A percentile compares a stretch with the other conserved stretches of the same genome.
phyloP scores from a whole-genome alignment of 2,113 vertebrate genomes.

The Halcyon malimbica region DNA sequence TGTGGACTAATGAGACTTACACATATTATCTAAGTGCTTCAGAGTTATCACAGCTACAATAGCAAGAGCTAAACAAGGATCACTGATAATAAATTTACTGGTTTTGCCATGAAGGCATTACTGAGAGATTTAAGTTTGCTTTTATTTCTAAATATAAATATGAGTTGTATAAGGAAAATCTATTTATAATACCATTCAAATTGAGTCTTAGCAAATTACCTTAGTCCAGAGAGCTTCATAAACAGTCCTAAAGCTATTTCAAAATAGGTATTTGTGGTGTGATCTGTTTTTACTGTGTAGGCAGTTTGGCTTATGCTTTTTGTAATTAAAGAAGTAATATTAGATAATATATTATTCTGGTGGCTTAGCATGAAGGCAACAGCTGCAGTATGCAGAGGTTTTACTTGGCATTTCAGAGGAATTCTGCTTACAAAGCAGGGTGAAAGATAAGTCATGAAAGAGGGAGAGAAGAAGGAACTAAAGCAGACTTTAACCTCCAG shows the following conservation, averaged over 20 bases:
- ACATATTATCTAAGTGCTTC: slow-evolving; percentile 38
- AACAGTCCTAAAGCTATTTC: slow-evolving; percentile 46
- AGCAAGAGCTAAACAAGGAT: slow-evolving; percentile 51
- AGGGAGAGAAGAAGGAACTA: background rate
- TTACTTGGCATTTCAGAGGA: background rate
- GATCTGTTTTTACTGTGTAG: slow-evolving; percentile 61
- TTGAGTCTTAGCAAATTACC: slow-evolving; percentile 59
- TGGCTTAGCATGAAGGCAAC: slow-evolving; percentile 10
- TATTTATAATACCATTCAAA: slow-evolving; percentile 59
- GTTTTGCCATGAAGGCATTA: slow-evolving; percentile 40
- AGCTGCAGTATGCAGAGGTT: background rate
- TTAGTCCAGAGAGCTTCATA: slow-evolving; percentile 46
- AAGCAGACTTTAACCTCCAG: background rate
- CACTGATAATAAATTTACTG: slow-evolving; percentile 49
- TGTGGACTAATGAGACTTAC: slow-evolving; percentile 51
- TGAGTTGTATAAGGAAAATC: slow-evolving; percentile 47
- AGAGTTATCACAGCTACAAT: slow-evolving; percentile 46
- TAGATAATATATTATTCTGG: slow-evolving; percentile 33
- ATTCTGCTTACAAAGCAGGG: background rate
- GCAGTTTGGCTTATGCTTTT: slow-evolving; percentile 63
- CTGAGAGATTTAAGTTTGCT: slow-evolving; percentile 57
- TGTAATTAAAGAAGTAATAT: slow-evolving; percentile 70
- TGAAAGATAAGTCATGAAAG: background rate
- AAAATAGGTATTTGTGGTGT: slow-evolving; percentile 63
- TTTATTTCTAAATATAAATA: slow-evolving; percentile 72